Evolutionary conservation across 2,797 vertebrate genomes (phyloP).

Genomic region (Semotilus atromaculatus): DNA sequence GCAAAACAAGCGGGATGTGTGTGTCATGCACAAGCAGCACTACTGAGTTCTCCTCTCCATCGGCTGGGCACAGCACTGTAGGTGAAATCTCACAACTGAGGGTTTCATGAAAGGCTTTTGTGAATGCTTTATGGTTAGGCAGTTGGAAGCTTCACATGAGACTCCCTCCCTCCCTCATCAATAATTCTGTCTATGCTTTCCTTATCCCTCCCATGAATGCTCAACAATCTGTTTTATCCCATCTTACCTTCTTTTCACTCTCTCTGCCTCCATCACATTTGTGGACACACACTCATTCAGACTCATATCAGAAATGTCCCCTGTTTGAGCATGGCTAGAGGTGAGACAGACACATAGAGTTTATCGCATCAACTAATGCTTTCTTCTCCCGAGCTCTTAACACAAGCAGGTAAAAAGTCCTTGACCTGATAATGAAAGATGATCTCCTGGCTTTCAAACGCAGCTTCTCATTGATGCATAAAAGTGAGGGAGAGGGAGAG

Average conservation of each 20-base stretch:
- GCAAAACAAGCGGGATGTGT: not conserved
- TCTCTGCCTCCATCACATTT: not conserved
- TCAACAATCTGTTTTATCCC: conserved; percentile 58
- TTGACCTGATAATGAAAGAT: conserved; percentile 56
- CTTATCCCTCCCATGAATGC: conserved; percentile 54
- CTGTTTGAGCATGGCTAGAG: conserved; percentile 16
- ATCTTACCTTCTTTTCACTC: conserved; percentile 1
- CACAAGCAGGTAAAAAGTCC: conserved; percentile 28
- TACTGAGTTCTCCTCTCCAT: not conserved
- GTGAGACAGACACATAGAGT: conserved; percentile 7
- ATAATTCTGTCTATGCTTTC: conserved; percentile 62
- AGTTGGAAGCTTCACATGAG: conserved; percentile 56
- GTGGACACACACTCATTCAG: conserved; percentile 16
- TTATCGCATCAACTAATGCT: conserved; percentile 36
- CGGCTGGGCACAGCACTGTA: conserved; percentile 24
- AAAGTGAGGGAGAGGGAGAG: conserved; percentile 15
- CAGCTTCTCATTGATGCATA: conserved; percentile 8
- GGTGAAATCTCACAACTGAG: conserved; percentile 50
- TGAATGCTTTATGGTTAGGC: conserved; percentile 47
- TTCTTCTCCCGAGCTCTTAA: conserved; percentile 4
- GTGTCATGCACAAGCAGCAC: conserved; percentile 2
- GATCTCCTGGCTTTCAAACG: conserved; percentile 20
- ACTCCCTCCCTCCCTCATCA: conserved; percentile 55
- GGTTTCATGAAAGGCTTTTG: conserved; percentile 53
- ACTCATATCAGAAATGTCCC: conserved; percentile 17